Base-by-base conservation (phyloP, 2,113 vertebrate genomes). In the Neofelis nebulosa region DNA sequence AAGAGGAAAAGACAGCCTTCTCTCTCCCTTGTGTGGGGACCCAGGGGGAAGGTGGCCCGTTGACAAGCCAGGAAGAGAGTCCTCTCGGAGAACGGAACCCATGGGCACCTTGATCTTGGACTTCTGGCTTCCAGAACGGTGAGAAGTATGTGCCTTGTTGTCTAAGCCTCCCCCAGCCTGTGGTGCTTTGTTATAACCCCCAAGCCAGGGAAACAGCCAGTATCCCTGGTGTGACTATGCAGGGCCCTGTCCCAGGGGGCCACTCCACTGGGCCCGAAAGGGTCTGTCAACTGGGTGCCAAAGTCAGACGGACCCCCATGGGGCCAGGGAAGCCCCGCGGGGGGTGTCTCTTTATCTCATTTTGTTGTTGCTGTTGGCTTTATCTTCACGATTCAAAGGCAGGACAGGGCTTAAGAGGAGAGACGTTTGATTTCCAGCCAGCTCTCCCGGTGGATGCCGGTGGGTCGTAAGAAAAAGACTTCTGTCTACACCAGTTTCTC, bases 191-290 rank as follows among this genome's bases (percentile, higher is more conserved):
- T 38, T 52, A 41, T 1, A 66, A 57, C 57, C 38, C 69, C 33
- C 5, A 2, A 33, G 33, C n/a, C 3, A 7, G 11, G 8, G 16
- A 76, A 71, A 38, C 33, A 38, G 65, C 33, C 27, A 7, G 57
- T 5, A 10, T 57, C 11, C 2, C 27, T 14, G 33, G 2, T 48
- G 45, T 45, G 45, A 45, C 65, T 36, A 41, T 0, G 2, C 14
- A 68, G 13, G 23, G 13, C 14, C 36, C 33, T 3, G 0, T 0
- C 12, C 18, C 33, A 41, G 33, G 7, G 55, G 36, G 11, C 38
- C 41, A 14, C 63, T 55, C 63, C 45, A 45, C 45, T 45, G 23
- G 50, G 71, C 27, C 31, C 36, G 5, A 16, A 21, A 48, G 65
- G 45, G 15, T 29, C 29, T 11, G 38, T 65, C 57, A 16, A 19